Percentiles rank a stretch among this genome's conserved stretches.
These are phyloP conservation scores for Neoascia interrupta DNA, from an alignment of 2,888 invertebrate species.

Conservation along the genomic window DNA sequence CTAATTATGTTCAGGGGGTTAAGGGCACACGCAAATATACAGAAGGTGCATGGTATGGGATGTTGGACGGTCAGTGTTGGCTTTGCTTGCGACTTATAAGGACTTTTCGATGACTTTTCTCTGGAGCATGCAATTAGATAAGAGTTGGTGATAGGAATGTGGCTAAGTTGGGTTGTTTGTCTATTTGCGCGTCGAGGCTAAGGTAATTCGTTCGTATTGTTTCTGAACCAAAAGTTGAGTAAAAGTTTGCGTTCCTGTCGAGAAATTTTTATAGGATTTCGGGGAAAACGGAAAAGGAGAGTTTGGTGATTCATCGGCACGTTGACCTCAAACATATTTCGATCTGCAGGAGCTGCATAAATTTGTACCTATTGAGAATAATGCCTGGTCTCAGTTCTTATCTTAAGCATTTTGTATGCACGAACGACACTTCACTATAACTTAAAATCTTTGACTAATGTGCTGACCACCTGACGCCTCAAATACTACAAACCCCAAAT, in stretches of 20 bases:
- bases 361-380: no score
- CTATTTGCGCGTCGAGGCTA: constrained; percentile 36
- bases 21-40: constrained; percentile 46
- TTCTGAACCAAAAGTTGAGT: constrained; percentile 46
- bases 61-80: constrained; percentile 56
- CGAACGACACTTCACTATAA: no score
- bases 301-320: constrained; percentile 10
- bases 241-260: constrained; percentile 42
- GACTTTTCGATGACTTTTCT: constrained; percentile 62
- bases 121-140: constrained; percentile 17
- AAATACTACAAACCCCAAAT: no score
- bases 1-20: constrained; percentile 68
- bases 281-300: constrained; percentile 19
- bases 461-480: no score
- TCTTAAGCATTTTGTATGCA: no score
- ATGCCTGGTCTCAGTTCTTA: no score
- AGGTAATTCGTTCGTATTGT: constrained; percentile 63
- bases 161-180: constrained; percentile 55
- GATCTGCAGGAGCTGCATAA: no score
- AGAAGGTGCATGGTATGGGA: background rate
- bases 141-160: constrained; percentile 56
- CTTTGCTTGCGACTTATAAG: constrained; percentile 27
- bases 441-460: no score
- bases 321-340: constrained; percentile 12
- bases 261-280: constrained; percentile 37